Evolutionary conservation across 2,113 vertebrate species (phyloP).

Genomic region (Poeciliopsis retropinna): DNA sequence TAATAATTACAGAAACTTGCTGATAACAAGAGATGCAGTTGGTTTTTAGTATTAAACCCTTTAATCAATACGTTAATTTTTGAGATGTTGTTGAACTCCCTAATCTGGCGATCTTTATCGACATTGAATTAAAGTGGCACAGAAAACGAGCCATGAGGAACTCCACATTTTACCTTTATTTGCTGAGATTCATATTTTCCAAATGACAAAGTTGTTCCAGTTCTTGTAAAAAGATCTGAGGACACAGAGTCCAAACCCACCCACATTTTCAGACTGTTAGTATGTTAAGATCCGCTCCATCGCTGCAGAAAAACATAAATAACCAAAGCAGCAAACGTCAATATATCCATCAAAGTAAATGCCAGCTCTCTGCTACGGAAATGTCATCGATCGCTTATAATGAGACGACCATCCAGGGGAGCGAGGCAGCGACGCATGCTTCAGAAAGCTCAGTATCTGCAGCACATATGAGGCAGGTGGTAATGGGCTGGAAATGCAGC

Average conservation of each 20-base stretch:
- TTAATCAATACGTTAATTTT: background rate
- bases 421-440: slow-evolving; percentile 20
- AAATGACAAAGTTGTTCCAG: too few relatives aligned
- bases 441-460: slow-evolving; percentile 3
- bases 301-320: background rate
- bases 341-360: slow-evolving; percentile 76
- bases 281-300: background rate
- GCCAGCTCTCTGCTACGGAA: slow-evolving; percentile 68
- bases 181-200: too few relatives aligned
- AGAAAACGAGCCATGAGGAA: background rate
- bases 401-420: slow-evolving; percentile 8
- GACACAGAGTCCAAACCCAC: background rate
- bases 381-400: slow-evolving; percentile 72
- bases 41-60: background rate
- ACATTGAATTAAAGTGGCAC: background rate
- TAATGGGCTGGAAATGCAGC: background rate
- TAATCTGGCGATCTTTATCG: background rate
- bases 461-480: slow-evolving; percentile 10
- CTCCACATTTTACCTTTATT: background rate
- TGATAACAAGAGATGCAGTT: background rate
- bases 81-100: background rate
- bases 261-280: background rate
- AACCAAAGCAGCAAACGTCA: slow-evolving; percentile 59
- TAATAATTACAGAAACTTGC: background rate
- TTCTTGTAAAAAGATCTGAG: slow-evolving; percentile 5